Base-by-base conservation (phyloP, 2,888 invertebrate species). In the Phortica magna region DNA sequence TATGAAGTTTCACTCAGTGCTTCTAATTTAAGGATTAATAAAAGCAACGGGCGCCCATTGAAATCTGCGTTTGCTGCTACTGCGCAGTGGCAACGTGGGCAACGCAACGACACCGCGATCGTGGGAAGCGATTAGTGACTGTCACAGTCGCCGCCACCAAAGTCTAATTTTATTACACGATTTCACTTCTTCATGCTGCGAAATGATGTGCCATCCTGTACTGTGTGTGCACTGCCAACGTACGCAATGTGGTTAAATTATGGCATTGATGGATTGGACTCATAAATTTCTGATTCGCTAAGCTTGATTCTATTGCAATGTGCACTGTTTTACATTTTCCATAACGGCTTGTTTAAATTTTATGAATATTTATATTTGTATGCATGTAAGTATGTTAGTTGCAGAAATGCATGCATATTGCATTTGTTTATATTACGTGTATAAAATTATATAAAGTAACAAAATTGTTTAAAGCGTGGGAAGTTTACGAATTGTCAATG, bases 21-120 rank as follows among this genome's bases (percentile, higher is more conserved):
- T 85, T 85, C 83, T 89, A 89, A 84, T 88, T 88, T 87, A 83
- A 81, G 87, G 89, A 89, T 90, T 88, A 88, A 87, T 88, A 83
- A 86, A 84, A 82, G 84, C 88, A 79, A 61, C 48, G 9, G 48
- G 31, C 31, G 31, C 31, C 31, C 31, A 31, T 31, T 31, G 0
- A 31, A 31, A 31, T 31, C 31, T 31, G 3, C 31, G 31, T 31
- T 31, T 31, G 31, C 31, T 31, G 31, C 31, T 31, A 31, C 31
- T 31, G 31, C 31, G 31, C 31, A 31, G 31, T 31, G 31, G 31
- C 31, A 4, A 4, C 31, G 31, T 4, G 2, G 31, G 31, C 31
- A 31, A 31, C 2, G 31, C 31, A n/a, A n/a, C 88, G 6, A 10
- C 43, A 88, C 83, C 80, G n/a, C 82, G 89, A 89, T 89, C 89